Evolutionary conservation across 2,797 vertebrate species (phyloP), one percentile per base, ranked within the genome.

Genomic region (Falco concolor): DNA sequence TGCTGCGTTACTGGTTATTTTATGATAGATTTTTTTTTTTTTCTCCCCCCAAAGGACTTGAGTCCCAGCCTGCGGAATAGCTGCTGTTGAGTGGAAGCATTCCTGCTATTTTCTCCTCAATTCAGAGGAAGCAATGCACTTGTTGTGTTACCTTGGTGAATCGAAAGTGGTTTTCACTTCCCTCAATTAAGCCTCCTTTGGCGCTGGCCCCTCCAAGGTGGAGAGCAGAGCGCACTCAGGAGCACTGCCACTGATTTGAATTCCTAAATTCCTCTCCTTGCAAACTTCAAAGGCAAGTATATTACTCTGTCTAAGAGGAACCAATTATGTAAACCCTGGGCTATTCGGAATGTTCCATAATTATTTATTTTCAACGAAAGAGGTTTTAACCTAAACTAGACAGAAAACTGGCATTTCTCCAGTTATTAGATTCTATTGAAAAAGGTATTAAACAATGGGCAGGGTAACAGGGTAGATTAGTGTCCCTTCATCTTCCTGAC

Each of bases 401-500:
- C 89, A 96, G 97, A 97, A 96, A 97, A 65, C 89, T 98, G 97
- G 96, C 97, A 17, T 94, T 95, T 97, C 95, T 97, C 97, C 96
- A 93, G 94, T 95, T 95, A 97, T 98, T 97, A 97, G 93, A 97
- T 96, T 97, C 97, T 96, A 79, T 96, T 96, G 96, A 97, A 92
- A 95, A 97, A 89, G 90, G 97, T 97, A 97, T 97, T 97, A 97
- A 97, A 96, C 77, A 95, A 97, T 97, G 96, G 97, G 89, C 93
- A 94, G 95, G 96, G 96, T 96, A 96, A 92, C 74, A 67, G 90
- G 96, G 95, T 96, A 95, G 95, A 96, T 95, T 89, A 95, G 96
- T 91, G 80, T 92, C 68, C 61, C 97, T 98, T 97, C 97, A 96
- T 97, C 97, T 98, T 96, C 74, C 89, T 97, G 98, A 97, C 97